A percentile compares a stretch with the other conserved stretches of the same genome.
phyloP scores from a whole-genome alignment of 2,113 vertebrate species.

The Bolborhynchus lineola region DNA sequence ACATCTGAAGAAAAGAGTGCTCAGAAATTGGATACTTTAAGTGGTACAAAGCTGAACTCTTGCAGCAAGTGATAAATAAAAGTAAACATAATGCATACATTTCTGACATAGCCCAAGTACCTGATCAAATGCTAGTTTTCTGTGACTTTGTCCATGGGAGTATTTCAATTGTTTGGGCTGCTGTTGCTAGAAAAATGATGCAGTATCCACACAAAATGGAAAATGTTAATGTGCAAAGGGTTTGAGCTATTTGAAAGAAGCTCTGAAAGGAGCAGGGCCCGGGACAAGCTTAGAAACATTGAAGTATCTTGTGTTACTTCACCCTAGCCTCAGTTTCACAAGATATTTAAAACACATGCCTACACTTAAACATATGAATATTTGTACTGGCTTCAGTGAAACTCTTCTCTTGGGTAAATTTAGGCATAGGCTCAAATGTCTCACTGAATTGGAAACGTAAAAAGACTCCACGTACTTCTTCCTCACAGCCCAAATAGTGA shows the following conservation, averaged over 20 bases:
- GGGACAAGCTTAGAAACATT: neutral
- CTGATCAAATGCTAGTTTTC: neutral
- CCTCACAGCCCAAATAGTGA: neutral
- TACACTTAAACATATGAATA: neutral
- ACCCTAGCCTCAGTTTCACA: neutral
- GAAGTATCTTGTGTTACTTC: neutral
- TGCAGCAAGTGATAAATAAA: neutral
- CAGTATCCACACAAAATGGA: neutral
- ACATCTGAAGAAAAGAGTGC: neutral
- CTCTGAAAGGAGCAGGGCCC: neutral
- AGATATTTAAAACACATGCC: conserved; percentile 39
- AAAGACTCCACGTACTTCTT: neutral
- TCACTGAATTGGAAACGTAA: neutral
- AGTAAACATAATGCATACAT: neutral
- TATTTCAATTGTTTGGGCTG: neutral
- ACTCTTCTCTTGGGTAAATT: neutral
- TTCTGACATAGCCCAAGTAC: neutral
- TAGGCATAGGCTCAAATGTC: neutral
- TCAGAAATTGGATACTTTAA: neutral
- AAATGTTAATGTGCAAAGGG: neutral
- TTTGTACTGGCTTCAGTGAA: neutral
- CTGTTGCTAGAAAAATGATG: neutral
- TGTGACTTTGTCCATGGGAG: neutral
- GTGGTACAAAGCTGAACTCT: neutral
- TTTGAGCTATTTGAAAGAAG: neutral